Conservation (phyloP, 2,113 vertebrate species). For the Alces alces region DNA sequence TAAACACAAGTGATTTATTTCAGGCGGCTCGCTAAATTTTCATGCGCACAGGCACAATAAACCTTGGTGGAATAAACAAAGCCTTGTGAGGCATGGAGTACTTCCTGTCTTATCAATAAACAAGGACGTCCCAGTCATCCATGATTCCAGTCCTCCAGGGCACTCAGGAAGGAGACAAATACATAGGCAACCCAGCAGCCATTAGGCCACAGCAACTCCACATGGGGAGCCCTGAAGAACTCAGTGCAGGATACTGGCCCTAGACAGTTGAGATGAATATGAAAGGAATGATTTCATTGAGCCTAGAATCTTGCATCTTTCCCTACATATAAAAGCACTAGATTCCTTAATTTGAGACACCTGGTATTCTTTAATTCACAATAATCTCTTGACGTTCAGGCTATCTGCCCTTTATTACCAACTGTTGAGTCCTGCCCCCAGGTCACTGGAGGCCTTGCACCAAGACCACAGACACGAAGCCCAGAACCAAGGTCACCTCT, state of each 20-base stretch:
- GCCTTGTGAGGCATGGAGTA: neutral
- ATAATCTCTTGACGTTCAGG: neutral
- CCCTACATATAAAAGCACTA: neutral
- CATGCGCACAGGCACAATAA: neutral
- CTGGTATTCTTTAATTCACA: neutral
- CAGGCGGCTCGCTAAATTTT: neutral
- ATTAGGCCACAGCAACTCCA: neutral
- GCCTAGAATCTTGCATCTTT: neutral
- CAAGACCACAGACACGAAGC: neutral
- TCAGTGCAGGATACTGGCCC: neutral
- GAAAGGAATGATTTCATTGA: neutral
- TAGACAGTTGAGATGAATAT: neutral
- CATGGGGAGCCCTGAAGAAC: neutral
- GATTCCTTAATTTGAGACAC: neutral
- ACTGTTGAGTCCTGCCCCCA: neutral
- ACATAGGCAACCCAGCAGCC: neutral
- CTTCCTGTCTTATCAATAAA: neutral
- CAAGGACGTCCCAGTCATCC: neutral
- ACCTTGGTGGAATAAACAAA: neutral
- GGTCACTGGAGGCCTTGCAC: neutral
- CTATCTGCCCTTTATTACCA: neutral
- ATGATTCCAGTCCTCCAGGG: neutral
- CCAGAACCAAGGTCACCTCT: neutral
- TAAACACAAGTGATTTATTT: neutral
- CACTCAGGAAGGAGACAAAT: neutral